Evolutionary conservation across 2,888 invertebrate genomes (phyloP).

Genomic region (Agrochola lychnidis): DNA sequence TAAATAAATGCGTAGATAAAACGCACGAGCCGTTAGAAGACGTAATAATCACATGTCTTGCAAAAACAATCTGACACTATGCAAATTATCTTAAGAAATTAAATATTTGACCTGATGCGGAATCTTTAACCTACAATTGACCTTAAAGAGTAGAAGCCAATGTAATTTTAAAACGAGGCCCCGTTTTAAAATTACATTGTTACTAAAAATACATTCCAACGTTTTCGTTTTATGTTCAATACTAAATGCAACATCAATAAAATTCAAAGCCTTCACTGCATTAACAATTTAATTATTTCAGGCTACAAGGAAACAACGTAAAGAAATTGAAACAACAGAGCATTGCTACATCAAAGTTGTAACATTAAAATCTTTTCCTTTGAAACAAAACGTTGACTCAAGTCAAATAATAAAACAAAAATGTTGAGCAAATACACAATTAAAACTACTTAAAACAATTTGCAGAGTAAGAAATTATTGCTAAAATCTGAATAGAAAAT

Average conservation of each 20-base stretch:
- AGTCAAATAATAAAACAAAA: conserved; percentile 40
- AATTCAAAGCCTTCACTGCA: conserved; percentile 3
- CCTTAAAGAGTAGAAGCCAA: not conserved
- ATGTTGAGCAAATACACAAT: conserved; percentile 28
- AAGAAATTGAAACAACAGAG: conserved; percentile 37
- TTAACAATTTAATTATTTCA: conserved; percentile 44
- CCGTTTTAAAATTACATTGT: too few species aligned
- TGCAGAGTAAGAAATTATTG: conserved; percentile 18
- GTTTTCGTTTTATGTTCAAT: not conserved
- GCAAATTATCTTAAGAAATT: not conserved
- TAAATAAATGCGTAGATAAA: conserved; percentile 14
- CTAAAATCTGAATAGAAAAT: conserved; percentile 5
- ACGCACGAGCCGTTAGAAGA: not conserved
- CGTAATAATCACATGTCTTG: not conserved
- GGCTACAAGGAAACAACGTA: conserved; percentile 28
- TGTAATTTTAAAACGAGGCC: not conserved
- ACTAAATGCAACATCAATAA: conserved; percentile 19
- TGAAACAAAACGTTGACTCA: conserved; percentile 23
- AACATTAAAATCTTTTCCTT: conserved; percentile 40
- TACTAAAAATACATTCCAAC: not conserved
- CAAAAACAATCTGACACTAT: not conserved
- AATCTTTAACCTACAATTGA: not conserved
- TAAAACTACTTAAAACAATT: conserved; percentile 33
- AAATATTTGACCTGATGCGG: conserved; percentile 11
- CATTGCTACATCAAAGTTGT: conserved; percentile 42